phyloP scores from a whole-genome alignment of 2,888 invertebrate species.

The Drosophila paramelanica region DNA sequence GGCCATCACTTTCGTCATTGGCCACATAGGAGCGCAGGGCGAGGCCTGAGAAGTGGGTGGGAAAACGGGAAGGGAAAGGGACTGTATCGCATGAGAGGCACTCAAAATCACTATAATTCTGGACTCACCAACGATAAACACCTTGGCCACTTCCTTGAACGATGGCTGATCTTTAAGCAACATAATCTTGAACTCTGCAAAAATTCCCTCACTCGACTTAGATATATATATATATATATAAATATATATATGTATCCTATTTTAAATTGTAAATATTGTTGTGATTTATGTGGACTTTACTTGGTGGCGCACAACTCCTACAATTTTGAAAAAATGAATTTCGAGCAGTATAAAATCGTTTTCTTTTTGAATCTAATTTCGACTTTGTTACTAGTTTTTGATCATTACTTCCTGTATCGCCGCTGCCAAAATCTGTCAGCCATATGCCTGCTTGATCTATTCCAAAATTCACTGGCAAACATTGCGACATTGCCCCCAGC shows the following conservation, averaged over 20 bases:
- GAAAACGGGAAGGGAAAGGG: too few species aligned
- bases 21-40: conserved; percentile 50
- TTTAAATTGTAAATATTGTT: neutral
- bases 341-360: conserved; percentile 18
- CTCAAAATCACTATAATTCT: too few species aligned
- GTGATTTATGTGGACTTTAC: conserved; percentile 1
- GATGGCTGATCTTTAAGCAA: conserved; percentile 47
- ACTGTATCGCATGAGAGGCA: too few species aligned
- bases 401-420: neutral
- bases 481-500: neutral
- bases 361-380: conserved; percentile 13
- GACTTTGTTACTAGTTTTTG: neutral
- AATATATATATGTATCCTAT: neutral
- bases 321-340: conserved; percentile 43
- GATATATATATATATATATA: conserved; percentile 4
- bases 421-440: neutral
- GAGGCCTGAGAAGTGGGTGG: conserved; percentile 23
- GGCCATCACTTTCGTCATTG: conserved; percentile 37
- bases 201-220: neutral
- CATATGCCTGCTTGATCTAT: conserved; percentile 2
- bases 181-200: conserved; percentile 18
- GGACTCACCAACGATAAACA: conserved; percentile 50
- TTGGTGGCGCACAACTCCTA: conserved; percentile 14
- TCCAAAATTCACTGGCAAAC: neutral
- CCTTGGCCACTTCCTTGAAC: conserved; percentile 48